Percentiles rank a stretch among this genome's conserved stretches.
phyloP scores from a whole-genome alignment of 2,113 vertebrate species.

The Stigmatopora argus region DNA sequence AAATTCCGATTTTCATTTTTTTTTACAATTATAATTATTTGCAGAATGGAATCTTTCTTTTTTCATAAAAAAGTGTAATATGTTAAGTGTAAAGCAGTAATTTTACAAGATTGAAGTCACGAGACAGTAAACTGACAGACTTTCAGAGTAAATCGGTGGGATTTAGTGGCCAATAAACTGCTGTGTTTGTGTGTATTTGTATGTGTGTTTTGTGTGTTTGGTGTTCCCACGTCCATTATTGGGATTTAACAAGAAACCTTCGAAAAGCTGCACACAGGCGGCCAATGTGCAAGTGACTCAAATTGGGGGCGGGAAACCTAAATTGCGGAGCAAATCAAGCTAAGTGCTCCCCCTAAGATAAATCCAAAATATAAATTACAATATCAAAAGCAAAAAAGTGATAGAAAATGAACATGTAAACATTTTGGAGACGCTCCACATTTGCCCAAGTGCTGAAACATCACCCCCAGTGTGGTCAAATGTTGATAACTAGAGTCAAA shows the following conservation, averaged over 20 bases:
- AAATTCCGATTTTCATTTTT: no score
- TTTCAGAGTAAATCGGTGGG: background rate
- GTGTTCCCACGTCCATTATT: background rate
- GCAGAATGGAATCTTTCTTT: no score
- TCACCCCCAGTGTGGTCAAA: slow-evolving; percentile 23
- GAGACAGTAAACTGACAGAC: background rate
- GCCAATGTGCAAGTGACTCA: background rate
- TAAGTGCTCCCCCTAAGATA: slow-evolving; percentile 54
- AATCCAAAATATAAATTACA: slow-evolving; percentile 17
- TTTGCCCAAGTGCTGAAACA: slow-evolving; percentile 6
- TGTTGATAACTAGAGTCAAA: slow-evolving; percentile 8
- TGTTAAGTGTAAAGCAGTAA: background rate
- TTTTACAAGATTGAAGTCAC: background rate
- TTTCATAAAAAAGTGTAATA: no score
- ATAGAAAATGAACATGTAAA: slow-evolving; percentile 45
- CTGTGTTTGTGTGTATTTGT: background rate
- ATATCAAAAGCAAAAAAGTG: slow-evolving; percentile 16
- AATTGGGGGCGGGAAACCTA: background rate
- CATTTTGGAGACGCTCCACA: slow-evolving; percentile 38
- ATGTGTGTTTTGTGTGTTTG: background rate
- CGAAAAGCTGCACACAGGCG: background rate
- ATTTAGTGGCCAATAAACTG: background rate
- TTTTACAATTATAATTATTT: no score
- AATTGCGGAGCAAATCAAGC: slow-evolving; percentile 9
- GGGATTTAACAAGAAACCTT: background rate